A percentile compares a stretch with the other conserved stretches of the same genome.
Conservation (phyloP, 2,888 invertebrate species). For the Cephonodes hylas region DNA sequence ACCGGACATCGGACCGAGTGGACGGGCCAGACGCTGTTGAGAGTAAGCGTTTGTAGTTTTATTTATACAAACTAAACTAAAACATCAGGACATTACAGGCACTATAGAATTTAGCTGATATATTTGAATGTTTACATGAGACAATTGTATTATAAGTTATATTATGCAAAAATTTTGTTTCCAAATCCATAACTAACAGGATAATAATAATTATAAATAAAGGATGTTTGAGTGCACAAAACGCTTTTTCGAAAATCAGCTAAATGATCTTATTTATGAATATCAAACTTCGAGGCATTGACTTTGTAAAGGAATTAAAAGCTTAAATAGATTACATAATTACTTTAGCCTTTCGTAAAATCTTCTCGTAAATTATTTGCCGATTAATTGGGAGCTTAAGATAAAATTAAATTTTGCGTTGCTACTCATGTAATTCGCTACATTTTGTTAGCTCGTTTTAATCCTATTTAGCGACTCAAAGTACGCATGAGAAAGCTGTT, state of each 20-base stretch:
- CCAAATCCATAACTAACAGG: too few species aligned
- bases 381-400: background rate
- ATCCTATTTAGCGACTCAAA: background rate
- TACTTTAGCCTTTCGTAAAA: conserved; percentile 41
- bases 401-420: background rate
- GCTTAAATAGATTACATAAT: conserved; percentile 42
- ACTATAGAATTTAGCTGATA: too few species aligned
- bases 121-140: too few species aligned
- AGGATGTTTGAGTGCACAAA: conserved; percentile 14
- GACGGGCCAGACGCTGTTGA: too few species aligned
- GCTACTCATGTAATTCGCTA: background rate
- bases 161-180: too few species aligned
- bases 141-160: too few species aligned
- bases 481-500: conserved; percentile 9
- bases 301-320: conserved; percentile 43
- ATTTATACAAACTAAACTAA: too few species aligned
- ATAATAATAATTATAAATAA: background rate
- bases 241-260: conserved; percentile 27
- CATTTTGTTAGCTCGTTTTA: background rate
- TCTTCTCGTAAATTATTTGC: conserved; percentile 25
- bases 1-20: too few species aligned
- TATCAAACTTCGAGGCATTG: conserved; percentile 42
- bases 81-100: too few species aligned
- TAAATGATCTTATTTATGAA: conserved; percentile 38
- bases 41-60: too few species aligned